Evolutionary conservation across 2,797 vertebrate species (phyloP).

Genomic region (Danionella dracula): DNA sequence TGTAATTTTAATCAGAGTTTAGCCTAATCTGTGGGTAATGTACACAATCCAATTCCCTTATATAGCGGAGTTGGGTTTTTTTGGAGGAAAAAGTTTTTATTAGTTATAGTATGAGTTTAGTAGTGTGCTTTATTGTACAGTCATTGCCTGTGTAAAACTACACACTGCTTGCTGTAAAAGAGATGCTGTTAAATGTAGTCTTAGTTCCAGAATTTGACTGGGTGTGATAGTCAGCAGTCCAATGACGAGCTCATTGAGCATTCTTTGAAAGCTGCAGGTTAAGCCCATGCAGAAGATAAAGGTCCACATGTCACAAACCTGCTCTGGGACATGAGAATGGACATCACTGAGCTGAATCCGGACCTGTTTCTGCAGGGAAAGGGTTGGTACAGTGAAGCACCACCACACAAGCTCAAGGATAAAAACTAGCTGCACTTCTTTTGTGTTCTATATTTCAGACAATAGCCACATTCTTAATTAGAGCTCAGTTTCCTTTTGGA

Average conservation of each 20-base stretch:
- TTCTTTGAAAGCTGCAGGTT: constrained; percentile 33
- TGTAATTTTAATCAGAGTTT: no score
- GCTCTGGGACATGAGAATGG: constrained; percentile 52
- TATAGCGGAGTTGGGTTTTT: no score
- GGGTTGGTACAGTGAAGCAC: constrained; percentile 40
- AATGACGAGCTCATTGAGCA: constrained; percentile 1
- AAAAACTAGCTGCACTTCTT: background rate
- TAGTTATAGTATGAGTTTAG: no score
- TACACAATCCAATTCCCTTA: no score
- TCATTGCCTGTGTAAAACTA: no score
- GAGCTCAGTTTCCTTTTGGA: background rate
- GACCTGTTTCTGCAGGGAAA: constrained; percentile 73
- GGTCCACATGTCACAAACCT: constrained; percentile 62
- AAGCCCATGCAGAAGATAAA: constrained; percentile 57
- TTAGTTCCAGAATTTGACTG: constrained; percentile 20
- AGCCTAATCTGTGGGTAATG: no score
- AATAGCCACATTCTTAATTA: background rate
- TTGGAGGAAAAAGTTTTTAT: no score
- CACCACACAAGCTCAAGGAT: background rate
- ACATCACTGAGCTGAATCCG: constrained; percentile 70
- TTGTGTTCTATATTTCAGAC: background rate
- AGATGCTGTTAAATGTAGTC: constrained; percentile 10
- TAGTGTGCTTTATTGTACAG: no score
- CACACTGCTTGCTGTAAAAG: no score
- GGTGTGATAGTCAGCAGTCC: background rate